A percentile compares a stretch with the other conserved stretches of the same genome.
phyloP scores from a whole-genome alignment of 2,797 vertebrate genomes.

The Clarias fuscus region DNA sequence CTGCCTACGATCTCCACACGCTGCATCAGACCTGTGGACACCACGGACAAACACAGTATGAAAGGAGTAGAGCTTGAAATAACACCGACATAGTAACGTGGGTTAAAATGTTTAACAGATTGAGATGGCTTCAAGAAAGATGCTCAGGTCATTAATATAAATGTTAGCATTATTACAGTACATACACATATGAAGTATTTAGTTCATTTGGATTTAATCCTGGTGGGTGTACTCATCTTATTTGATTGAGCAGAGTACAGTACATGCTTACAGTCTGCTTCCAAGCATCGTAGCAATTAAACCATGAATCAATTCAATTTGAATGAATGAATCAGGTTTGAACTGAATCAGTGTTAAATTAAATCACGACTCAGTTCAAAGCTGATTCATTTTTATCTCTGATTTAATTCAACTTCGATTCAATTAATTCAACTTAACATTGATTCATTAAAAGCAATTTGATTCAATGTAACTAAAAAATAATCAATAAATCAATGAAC shows the following conservation, averaged over 20 bases:
- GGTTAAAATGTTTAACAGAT: not conserved
- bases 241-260: not conserved
- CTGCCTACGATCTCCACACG: conserved; percentile 49
- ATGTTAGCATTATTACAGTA: not conserved
- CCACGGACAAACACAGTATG: not conserved
- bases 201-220: not conserved
- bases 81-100: not conserved
- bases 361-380: not conserved
- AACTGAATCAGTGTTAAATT: not conserved
- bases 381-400: not conserved
- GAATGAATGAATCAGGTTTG: too few species aligned
- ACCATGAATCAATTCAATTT: not conserved
- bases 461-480: not conserved
- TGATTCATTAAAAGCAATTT: not conserved
- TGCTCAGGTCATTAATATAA: not conserved
- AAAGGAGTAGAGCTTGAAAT: not conserved
- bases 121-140: not conserved
- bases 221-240: not conserved
- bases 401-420: not conserved
- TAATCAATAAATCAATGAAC: too few species aligned
- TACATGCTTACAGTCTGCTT: not conserved
- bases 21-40: conserved; percentile 64
- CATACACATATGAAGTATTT: not conserved
- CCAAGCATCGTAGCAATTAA: not conserved
- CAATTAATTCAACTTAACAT: not conserved